A percentile compares a stretch with the other conserved stretches of the same genome.
Evolutionary conservation across 2,888 invertebrate genomes (phyloP).

Genomic region (Carpatolechia fugitivella): DNA sequence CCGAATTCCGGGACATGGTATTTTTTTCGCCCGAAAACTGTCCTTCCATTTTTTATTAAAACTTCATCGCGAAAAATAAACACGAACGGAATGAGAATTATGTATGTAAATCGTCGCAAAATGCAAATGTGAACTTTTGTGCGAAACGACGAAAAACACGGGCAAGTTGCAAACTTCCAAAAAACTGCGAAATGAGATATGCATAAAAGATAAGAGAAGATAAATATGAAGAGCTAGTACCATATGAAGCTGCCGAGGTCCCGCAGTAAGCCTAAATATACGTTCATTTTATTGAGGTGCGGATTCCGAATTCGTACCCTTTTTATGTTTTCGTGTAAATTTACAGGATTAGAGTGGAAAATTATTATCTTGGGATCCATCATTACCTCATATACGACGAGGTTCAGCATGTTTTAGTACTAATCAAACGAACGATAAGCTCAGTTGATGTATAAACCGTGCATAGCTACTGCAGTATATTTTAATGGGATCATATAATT

Average conservation of each 20-base stretch:
- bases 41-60: neutral
- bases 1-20: neutral
- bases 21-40: neutral
- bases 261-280: conserved; percentile 29
- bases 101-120: conserved; percentile 8
- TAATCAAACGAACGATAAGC: neutral
- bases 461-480: neutral
- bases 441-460: neutral
- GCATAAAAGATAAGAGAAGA: conserved; percentile 43
- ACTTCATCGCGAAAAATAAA: neutral
- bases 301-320: conserved; percentile 26
- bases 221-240: conserved; percentile 29
- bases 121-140: conserved; percentile 8
- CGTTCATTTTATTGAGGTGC: conserved; percentile 35
- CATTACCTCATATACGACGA: conserved; percentile 33
- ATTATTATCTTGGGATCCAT: conserved; percentile 31
- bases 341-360: conserved; percentile 34
- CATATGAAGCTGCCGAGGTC: conserved; percentile 24
- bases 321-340: conserved; percentile 27
- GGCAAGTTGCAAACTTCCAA: conserved; percentile 14
- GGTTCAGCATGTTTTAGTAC: conserved; percentile 27
- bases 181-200: conserved; percentile 41
- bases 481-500: neutral
- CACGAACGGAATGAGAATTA: conserved; percentile 7
- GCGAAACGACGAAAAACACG: neutral